Evolutionary conservation across 2,888 invertebrate genomes (phyloP).

Genomic region (Chalcosyrphus nemorum): DNA sequence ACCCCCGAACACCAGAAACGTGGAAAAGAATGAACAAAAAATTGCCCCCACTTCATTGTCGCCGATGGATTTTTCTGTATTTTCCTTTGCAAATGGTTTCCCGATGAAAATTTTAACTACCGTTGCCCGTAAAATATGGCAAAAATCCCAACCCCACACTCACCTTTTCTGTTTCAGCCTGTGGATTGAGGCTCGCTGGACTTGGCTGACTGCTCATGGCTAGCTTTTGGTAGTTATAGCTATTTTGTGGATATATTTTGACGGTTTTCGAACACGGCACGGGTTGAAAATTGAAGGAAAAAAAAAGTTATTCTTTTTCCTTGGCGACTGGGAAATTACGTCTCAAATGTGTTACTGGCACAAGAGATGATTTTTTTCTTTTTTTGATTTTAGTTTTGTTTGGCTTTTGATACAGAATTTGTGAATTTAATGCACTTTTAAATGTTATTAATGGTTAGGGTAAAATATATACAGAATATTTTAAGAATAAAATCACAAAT

Average conservation of each 20-base stretch:
- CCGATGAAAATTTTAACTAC: no score
- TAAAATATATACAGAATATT: constrained; percentile 17
- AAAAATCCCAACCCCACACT: constrained; percentile 32
- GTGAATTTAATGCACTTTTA: constrained; percentile 8
- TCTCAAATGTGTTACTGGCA: constrained; percentile 42
- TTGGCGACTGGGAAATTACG: constrained; percentile 53
- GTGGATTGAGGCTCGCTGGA: constrained; percentile 87
- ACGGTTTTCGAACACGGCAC: constrained; percentile 24
- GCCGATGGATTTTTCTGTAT: neutral
- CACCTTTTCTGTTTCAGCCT: constrained; percentile 89
- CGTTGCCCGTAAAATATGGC: constrained; percentile 19
- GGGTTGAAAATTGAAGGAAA: constrained; percentile 16
- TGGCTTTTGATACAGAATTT: no score
- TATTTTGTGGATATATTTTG: constrained; percentile 71
- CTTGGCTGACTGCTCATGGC: constrained; percentile 90
- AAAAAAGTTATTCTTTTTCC: neutral
- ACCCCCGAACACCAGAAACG: no score
- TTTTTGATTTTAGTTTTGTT: no score
- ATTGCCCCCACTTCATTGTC: neutral
- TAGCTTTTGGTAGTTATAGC: constrained; percentile 62
- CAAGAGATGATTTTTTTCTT: constrained; percentile 18
- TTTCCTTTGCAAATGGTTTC: constrained; percentile 18
- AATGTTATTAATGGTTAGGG: neutral
- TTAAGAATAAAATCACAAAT: constrained; percentile 6
- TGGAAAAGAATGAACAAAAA: neutral